Base-by-base conservation (phyloP, 2,797 vertebrate genomes). In the Sciurus vulgaris region DNA sequence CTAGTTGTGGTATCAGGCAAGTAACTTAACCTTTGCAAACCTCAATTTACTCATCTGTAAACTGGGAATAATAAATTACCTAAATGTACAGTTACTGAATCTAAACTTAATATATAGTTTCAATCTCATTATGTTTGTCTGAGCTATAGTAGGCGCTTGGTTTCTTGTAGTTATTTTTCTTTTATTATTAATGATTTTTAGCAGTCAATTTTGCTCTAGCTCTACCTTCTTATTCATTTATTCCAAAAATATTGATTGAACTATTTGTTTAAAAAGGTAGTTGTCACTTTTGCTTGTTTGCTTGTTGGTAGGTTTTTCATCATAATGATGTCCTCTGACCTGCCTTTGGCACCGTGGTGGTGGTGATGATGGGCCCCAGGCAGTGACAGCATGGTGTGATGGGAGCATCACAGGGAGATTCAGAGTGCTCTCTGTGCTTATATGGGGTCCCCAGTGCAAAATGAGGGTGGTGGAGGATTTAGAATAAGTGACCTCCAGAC, bases 91-190 rank as follows among this genome's bases (percentile, higher is more conserved):
- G 47, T 56, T 83, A 61, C 12, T 2, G 30, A 72, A 47, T 94
- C 94, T 91, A 89, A 95, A 89, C 83, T 41, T 20, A 89, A 18
- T 14, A 54, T 38, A 18, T 67, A 72, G n/a, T 59, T 33, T 82
- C 44, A 84, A 79, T 79, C 28, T 91, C 47, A 17, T 56, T 33
- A 22, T 35, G 1, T 65, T 89, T 86, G 9, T 86, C 83, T 69
- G 72, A 10, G 72, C 84, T 7, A 61, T 15, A 93, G 26, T 28
- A 72, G 26, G 7, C 18, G 54, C 70, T 83, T 22, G 35, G 22
- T 94, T 81, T 94, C 67, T 84, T 79, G 7, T 44, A 44, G 30
- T 85, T 91, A 11, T 47, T 92, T 96, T 95, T 67, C 47, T 92
- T 87, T 84, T 82, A 82, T 56, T 72, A 85, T 74, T 73, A 35